These are phyloP conservation scores for Tricholauxania praeusta DNA, from an alignment of 2,888 invertebrate species.

Conservation along the genomic window DNA sequence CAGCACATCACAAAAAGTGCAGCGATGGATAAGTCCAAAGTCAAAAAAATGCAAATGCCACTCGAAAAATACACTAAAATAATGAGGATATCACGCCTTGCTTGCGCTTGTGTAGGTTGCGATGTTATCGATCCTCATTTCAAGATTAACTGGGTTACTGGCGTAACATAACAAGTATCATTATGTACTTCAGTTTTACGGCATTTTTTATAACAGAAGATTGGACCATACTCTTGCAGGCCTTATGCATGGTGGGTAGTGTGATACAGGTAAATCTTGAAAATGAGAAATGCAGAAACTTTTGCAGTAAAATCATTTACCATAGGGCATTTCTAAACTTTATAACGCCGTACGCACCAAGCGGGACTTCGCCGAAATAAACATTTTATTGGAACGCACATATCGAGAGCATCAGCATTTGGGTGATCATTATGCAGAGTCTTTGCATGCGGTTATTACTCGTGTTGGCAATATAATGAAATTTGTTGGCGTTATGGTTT, in stretches of 20 bases:
- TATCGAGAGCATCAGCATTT: neutral
- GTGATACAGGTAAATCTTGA: neutral
- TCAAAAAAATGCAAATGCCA: neutral
- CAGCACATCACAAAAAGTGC: too few species aligned
- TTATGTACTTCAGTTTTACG: slow-evolving; percentile 29
- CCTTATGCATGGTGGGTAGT: slow-evolving; percentile 40
- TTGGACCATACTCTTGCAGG: slow-evolving; percentile 27
- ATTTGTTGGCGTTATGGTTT: neutral
- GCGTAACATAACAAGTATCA: neutral
- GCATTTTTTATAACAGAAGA: slow-evolving; percentile 29
- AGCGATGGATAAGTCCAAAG: neutral
- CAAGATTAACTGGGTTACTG: slow-evolving; percentile 9
- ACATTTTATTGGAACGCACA: neutral
- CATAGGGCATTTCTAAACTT: slow-evolving; percentile 1
- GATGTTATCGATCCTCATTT: slow-evolving; percentile 31
- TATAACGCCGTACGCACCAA: neutral
- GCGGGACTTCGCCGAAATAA: neutral
- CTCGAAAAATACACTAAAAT: neutral
- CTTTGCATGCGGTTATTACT: neutral
- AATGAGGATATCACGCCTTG: neutral
- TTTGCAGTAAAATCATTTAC: neutral
- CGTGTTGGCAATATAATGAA: neutral
- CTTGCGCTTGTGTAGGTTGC: neutral
- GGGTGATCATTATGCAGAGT: neutral
- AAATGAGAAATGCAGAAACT: too few species aligned